Evolutionary conservation across 2,888 invertebrate species (phyloP), one percentile per base, ranked within the genome.

Genomic region (Aromia moschata): DNA sequence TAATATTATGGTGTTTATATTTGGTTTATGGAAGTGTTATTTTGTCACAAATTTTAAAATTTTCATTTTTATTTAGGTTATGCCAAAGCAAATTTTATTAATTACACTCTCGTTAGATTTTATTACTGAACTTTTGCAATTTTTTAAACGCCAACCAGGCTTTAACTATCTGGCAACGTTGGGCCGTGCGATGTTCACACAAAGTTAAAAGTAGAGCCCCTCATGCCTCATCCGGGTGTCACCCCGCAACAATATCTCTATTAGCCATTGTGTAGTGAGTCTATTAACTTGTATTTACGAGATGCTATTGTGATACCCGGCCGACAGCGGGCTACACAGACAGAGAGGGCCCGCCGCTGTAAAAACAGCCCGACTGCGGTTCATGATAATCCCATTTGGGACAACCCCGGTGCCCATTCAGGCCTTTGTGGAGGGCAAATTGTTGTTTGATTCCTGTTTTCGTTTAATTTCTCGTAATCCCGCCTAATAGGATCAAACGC

Each of bases 271-370:
- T 77, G 65, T 61, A 37, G 51, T 58, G 64, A 77, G 71, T 78
- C 76, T 77, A 79, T 79, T 79, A 79, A 79, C 74, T 77, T 74
- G 77, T 75, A 77, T 78, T 78, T 79, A 79, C 73, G 68, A 61
- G 63, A 63, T 54, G 61, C 64, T 53, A 58, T 68, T 65, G 64
- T 68, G 56, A 46, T 30, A 44, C 25, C 36, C 18, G 51, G 46
- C 49, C 57, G 37, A 55, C 49, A 43, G 43, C 53, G 43, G 43
- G 43, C 33, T 33, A 31, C 33, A 53, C 43, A 7, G n/a, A n/a
- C n/a, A n/a, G n/a, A 17, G 53, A 43, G 43, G 53, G 20, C 10
- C 40, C 30, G 20, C 41, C 31, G 38, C 33, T 41, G 53, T 53
- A 25, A 53, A 53, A 53, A 53, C 53, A 25, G 7, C 18, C 30